These are phyloP conservation scores for Eupithecia dodoneata DNA, from an alignment of 2,888 invertebrate genomes.

Conservation along the genomic window DNA sequence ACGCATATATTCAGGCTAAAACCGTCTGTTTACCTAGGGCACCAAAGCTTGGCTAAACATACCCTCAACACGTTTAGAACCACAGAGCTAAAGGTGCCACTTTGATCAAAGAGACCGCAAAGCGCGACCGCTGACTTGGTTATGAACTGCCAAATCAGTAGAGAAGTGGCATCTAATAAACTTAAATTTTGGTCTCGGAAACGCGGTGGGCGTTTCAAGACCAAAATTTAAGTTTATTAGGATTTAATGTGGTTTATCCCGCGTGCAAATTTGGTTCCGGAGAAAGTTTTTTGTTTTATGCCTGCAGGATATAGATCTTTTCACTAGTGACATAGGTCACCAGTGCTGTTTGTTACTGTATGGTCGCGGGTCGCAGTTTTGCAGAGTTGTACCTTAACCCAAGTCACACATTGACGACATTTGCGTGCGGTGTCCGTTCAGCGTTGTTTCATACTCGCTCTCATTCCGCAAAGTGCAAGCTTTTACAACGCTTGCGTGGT, in stretches of 20 bases:
- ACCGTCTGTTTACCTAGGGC: conserved; percentile 14
- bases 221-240: neutral
- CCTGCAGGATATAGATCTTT: neutral
- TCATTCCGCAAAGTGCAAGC: conserved; percentile 78
- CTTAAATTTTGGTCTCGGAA: no score
- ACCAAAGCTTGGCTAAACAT: conserved; percentile 33
- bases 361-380: neutral
- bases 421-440: conserved; percentile 56
- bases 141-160: neutral
- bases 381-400: conserved; percentile 16
- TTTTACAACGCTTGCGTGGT: conserved; percentile 68
- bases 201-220: neutral
- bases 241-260: neutral
- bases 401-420: conserved; percentile 62
- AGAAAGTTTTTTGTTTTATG: neutral
- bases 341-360: neutral
- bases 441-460: conserved; percentile 68
- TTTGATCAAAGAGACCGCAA: conserved; percentile 11
- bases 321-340: neutral
- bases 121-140: neutral
- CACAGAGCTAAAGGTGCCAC: conserved; percentile 9
- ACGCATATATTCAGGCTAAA: neutral
- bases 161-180: neutral
- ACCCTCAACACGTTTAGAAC: conserved; percentile 52
- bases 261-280: neutral